Evolutionary conservation across 2,113 vertebrate species (phyloP).

Genomic region (Sisor rabdophorus): DNA sequence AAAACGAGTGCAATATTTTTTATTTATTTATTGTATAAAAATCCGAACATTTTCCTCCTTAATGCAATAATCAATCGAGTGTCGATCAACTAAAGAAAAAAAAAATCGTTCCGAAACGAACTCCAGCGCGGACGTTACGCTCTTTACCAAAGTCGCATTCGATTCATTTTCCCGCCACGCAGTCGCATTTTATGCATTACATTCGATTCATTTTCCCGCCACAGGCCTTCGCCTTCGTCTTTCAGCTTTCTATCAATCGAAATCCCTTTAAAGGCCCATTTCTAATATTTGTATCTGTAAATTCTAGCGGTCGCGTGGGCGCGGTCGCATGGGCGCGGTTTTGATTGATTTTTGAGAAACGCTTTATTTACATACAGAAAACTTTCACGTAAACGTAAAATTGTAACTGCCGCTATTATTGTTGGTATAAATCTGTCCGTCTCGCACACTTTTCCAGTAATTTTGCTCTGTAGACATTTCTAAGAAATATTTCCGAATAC

Average conservation of each 20-base stretch:
- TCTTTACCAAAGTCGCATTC: background rate
- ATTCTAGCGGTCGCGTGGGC: slow-evolving; percentile 55
- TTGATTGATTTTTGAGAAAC: slow-evolving; percentile 38
- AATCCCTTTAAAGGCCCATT: slow-evolving; percentile 62
- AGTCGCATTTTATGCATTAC: no score
- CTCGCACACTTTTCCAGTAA: background rate
- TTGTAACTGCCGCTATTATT: no score
- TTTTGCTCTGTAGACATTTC: background rate
- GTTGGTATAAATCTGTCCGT: slow-evolving; percentile 2
- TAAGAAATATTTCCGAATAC: background rate
- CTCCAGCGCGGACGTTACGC: no score
- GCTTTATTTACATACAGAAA: no score
- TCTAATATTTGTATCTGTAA: slow-evolving; percentile 59
- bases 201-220: slow-evolving; percentile 11
- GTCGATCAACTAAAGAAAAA: background rate
- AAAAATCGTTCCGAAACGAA: no score
- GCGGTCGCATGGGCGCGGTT: slow-evolving; percentile 37
- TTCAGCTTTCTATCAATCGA: slow-evolving; percentile 48
- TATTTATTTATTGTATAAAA: background rate
- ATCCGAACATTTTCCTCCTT: no score
- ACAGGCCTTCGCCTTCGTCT: slow-evolving; percentile 13
- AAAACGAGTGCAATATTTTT: slow-evolving; percentile 45
- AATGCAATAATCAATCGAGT: slow-evolving; percentile 11
- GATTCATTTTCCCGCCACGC: slow-evolving; percentile 19
- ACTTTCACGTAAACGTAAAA: no score